Percentiles rank a stretch among this genome's conserved stretches.
Conservation (phyloP, 2,888 invertebrate genomes). For the Boloria selene region DNA sequence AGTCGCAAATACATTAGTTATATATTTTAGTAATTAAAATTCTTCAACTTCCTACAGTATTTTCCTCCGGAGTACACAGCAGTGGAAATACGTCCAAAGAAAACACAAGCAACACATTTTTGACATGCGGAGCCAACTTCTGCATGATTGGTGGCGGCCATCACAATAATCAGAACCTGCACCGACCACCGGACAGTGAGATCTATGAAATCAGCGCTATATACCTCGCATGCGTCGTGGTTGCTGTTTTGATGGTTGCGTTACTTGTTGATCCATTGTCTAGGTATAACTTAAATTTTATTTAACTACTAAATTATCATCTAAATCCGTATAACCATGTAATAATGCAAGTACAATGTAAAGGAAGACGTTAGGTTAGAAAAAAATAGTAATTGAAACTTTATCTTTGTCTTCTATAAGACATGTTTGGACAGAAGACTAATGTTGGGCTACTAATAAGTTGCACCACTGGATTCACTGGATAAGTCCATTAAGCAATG, state of each 20-base stretch:
- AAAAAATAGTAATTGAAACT: neutral
- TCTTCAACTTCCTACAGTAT: constrained; percentile 74
- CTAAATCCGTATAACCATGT: too few relatives aligned
- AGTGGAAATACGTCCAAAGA: constrained; percentile 61
- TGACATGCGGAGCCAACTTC: constrained; percentile 90
- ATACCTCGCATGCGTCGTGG: constrained; percentile 92
- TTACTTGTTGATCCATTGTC: constrained; percentile 95
- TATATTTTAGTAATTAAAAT: neutral
- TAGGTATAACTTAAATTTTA: constrained; percentile 78
- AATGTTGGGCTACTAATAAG: constrained; percentile 7
- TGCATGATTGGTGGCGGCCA: constrained; percentile 86
- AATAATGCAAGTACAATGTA: too few relatives aligned
- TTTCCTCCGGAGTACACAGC: constrained; percentile 89
- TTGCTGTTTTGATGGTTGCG: constrained; percentile 93
- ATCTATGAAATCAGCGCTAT: constrained; percentile 95
- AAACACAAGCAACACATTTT: constrained; percentile 78
- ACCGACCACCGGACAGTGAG: constrained; percentile 91
- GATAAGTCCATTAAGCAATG: constrained; percentile 21
- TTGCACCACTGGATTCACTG: constrained; percentile 19
- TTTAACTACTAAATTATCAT: neutral
- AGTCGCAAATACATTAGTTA: neutral
- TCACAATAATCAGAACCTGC: constrained; percentile 88
- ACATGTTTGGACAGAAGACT: constrained; percentile 1
- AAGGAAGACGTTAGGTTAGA: too few relatives aligned
- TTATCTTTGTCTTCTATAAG: neutral